Evolutionary conservation across 2,797 vertebrate genomes (phyloP), one percentile per base, ranked within the genome.

Genomic region (Ambastaia sidthimunki): DNA sequence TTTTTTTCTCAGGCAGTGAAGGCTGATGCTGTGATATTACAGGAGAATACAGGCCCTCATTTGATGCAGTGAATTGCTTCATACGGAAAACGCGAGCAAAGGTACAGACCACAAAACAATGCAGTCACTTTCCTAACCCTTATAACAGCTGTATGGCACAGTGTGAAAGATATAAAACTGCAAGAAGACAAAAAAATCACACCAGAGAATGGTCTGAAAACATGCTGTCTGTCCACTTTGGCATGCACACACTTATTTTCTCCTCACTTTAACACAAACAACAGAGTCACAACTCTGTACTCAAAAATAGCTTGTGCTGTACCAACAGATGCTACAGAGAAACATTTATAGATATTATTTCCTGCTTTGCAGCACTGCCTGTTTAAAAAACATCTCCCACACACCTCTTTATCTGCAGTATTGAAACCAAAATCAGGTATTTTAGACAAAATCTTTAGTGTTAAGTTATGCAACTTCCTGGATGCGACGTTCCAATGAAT

Each of bases 41-140:
- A 86, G 85, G 88, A 86, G 88, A 89, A 92, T 87, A 91, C 84
- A 86, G 89, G 89, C 87, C 90, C 90, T 80, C 87, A 88, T 90
- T 94, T 92, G 91, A 94, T 94, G 93, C 92, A 92, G 91, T 94
- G 91, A 94, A 92, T 90, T 90, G 92, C 89, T 92, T 87, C 85
- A 82, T 88, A 84, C 90, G 91, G 87, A 92, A 87, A 88, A 91
- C 86, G 86, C 85, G 88, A 91, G 89, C 83, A 84, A 92, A 80
- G 91, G 92, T 93, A 91, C 67, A 90, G 82, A 84, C 59, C 70
- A 41, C 37, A 71, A 76, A 85, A 80, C 28, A 80, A 82, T 65
- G 59, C 44, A 2, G 59, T 67, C 28, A 2, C 28, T 48, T 34
- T 11, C 21, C 60, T 44, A 70, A 44, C 19, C 19, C 34, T 81